Conservation (phyloP, 23 tunicate species). For the Ciona savignyi region DNA sequence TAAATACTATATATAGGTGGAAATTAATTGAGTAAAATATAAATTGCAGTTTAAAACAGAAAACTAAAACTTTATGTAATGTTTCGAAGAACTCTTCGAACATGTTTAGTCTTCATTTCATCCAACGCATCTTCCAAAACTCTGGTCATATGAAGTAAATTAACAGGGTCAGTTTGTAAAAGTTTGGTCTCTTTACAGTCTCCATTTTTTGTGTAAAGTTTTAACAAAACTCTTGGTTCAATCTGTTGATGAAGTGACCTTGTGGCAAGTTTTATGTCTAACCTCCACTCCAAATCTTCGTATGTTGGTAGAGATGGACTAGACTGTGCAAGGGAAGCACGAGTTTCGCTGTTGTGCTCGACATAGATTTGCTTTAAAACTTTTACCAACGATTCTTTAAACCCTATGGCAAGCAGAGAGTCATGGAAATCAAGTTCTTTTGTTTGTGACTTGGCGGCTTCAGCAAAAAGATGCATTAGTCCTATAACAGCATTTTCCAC, state of each 20-base stretch:
- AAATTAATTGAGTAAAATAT: no score
- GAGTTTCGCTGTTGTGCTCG: conserved; percentile 14
- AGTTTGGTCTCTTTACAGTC: conserved; percentile 14
- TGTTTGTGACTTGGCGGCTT: conserved; percentile 54
- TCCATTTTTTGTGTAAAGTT: conserved; percentile 54
- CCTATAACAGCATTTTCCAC: conserved; percentile 78
- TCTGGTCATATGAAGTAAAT: conserved; percentile 53
- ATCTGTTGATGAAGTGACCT: conserved; percentile 69
- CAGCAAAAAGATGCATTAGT: conserved; percentile 76
- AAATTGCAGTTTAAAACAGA: no score
- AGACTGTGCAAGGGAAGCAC: conserved; percentile 16
- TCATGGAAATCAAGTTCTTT: conserved; percentile 64
- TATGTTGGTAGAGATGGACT: conserved; percentile 51
- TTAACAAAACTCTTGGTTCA: conserved; percentile 44
- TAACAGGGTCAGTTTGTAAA: conserved; percentile 72
- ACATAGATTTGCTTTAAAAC: conserved; percentile 30
- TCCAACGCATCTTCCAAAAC: conserved; percentile 71
- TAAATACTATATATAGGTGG: no score
- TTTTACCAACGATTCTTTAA: conserved; percentile 19
- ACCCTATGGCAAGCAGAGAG: conserved; percentile 50
- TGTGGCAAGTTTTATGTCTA: conserved; percentile 65
- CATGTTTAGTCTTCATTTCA: conserved; percentile 82
- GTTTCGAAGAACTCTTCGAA: conserved; percentile 65
- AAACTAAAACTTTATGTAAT: conserved; percentile 57
- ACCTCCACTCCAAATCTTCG: conserved; percentile 82